phyloP scores from a whole-genome alignment of 2,888 invertebrate genomes.

The Gandaritis pyraliata region DNA sequence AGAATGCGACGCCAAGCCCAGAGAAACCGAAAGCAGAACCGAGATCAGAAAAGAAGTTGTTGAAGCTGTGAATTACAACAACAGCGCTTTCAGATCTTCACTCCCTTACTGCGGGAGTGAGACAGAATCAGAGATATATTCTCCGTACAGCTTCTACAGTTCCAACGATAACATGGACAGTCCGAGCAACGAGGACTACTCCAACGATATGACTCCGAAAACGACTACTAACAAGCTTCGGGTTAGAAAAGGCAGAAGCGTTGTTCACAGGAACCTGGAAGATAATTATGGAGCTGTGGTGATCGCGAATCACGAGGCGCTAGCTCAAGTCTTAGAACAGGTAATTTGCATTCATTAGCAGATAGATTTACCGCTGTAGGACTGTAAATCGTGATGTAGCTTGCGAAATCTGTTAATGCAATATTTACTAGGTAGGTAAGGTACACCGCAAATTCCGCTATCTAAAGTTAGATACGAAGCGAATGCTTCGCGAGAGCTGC shows the following conservation, averaged over 20 bases:
- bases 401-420: constrained; percentile 33
- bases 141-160: constrained; percentile 91
- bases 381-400: constrained; percentile 28
- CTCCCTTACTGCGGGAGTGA: constrained; percentile 93
- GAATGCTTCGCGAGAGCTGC: too few relatives aligned
- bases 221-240: constrained; percentile 87
- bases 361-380: constrained; percentile 42
- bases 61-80: constrained; percentile 84
- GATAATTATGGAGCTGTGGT: constrained; percentile 96
- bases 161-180: constrained; percentile 84
- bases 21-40: constrained; percentile 61
- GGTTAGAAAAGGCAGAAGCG: constrained; percentile 91
- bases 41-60: constrained; percentile 65
- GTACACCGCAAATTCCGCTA: constrained; percentile 4
- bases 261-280: constrained; percentile 93
- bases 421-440: constrained; percentile 17
- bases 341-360: constrained; percentile 74
- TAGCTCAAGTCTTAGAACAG: constrained; percentile 95
- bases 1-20: constrained; percentile 85
- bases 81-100: constrained; percentile 86
- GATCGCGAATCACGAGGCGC: constrained; percentile 94
- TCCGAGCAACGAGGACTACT: constrained; percentile 72
- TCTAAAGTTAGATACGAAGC: too few relatives aligned
- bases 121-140: constrained; percentile 92
- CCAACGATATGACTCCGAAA: constrained; percentile 74